phyloP scores from a whole-genome alignment of 2,888 invertebrate species.

The Choristoneura rosaceana region DNA sequence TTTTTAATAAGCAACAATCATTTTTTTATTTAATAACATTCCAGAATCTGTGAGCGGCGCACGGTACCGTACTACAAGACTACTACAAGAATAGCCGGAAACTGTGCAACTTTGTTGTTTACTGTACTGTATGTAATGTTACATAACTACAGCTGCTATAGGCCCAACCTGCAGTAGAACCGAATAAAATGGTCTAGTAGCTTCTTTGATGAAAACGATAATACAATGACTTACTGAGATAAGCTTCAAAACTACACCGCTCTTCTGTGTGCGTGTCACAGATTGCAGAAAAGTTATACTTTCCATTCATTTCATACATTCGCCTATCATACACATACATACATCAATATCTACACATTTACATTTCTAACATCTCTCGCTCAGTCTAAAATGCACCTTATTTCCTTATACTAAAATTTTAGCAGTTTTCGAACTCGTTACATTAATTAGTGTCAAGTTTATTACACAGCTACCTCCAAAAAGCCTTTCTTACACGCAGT shows the following conservation, averaged over 20 bases:
- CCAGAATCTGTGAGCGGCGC: no score
- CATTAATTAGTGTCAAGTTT: conserved; percentile 1
- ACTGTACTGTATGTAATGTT: no score
- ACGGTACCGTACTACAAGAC: no score
- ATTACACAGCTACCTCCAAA: neutral
- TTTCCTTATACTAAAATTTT: neutral
- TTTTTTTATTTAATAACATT: no score
- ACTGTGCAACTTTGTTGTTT: no score
- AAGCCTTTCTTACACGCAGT: neutral
- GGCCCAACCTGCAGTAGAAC: no score
- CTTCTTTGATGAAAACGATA: no score
- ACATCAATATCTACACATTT: conserved; percentile 38
- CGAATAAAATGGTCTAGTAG: no score
- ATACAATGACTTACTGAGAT: no score
- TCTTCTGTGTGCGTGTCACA: conserved; percentile 77
- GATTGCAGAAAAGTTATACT: conserved; percentile 8
- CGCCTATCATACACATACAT: conserved; percentile 11
- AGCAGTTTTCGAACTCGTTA: neutral
- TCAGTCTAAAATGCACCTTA: conserved; percentile 11
- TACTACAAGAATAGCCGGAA: no score
- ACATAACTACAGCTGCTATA: no score
- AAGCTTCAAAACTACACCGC: neutral
- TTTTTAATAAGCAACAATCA: neutral
- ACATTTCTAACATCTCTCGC: conserved; percentile 14
- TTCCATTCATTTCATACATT: conserved; percentile 8